Conservation (phyloP, 2,888 invertebrate species). For the Amphipyra berbera region DNA sequence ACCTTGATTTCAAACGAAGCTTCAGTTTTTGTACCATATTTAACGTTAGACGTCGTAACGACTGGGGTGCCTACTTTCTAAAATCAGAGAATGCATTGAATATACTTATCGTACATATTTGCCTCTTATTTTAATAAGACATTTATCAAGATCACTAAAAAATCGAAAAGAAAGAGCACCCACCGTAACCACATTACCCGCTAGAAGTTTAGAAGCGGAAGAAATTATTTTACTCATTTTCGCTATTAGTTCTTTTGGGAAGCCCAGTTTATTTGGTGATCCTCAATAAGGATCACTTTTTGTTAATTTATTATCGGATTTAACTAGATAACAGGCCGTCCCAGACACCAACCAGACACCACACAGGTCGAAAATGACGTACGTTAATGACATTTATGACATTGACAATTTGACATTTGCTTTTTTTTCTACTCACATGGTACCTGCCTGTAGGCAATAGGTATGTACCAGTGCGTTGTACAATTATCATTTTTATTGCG, state of each 20-base stretch:
- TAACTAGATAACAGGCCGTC: constrained; percentile 29
- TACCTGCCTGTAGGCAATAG: no score
- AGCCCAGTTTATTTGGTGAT: constrained; percentile 80
- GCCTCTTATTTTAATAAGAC: constrained; percentile 3
- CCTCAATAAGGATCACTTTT: constrained; percentile 69
- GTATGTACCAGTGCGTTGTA: no score
- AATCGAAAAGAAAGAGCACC: constrained; percentile 53
- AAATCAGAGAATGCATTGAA: constrained; percentile 53
- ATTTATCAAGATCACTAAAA: constrained; percentile 17
- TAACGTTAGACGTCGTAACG: constrained; percentile 80
- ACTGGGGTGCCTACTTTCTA: constrained; percentile 81
- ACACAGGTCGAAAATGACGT: constrained; percentile 54
- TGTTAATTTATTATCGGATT: constrained; percentile 19
- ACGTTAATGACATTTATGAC: constrained; percentile 51
- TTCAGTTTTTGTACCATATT: constrained; percentile 90
- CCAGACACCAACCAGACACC: constrained; percentile 41
- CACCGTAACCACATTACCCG: constrained; percentile 76
- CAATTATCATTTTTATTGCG: no score
- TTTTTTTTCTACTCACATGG: no score
- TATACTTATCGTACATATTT: background rate
- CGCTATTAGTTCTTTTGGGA: constrained; percentile 70
- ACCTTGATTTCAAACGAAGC: constrained; percentile 91
- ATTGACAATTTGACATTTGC: constrained; percentile 51
- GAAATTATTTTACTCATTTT: constrained; percentile 85
- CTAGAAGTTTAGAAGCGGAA: constrained; percentile 77